Percentiles rank a stretch among this genome's conserved stretches.
phyloP scores from a whole-genome alignment of 2,888 invertebrate genomes.

The Drymonia ruficornis region DNA sequence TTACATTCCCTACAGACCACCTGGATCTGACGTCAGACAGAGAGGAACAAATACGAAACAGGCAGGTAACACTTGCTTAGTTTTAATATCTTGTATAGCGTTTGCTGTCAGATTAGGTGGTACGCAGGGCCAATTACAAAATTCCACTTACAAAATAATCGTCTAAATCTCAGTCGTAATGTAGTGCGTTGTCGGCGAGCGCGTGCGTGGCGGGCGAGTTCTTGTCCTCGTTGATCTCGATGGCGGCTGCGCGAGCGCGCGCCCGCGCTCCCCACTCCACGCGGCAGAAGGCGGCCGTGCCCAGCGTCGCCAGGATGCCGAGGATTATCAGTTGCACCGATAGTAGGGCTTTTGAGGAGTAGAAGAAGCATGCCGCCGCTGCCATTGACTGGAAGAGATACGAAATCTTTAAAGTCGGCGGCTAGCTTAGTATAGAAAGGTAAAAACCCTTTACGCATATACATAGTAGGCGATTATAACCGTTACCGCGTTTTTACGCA shows the following conservation, averaged over 20 bases:
- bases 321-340: slow-evolving; percentile 90
- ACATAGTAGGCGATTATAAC: too few species aligned
- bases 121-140: neutral
- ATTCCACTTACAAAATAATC: neutral
- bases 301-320: slow-evolving; percentile 88
- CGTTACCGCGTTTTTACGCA: too few species aligned
- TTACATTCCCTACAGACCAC: too few species aligned
- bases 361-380: slow-evolving; percentile 93
- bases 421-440: too few species aligned
- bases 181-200: slow-evolving; percentile 68
- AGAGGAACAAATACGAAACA: too few species aligned
- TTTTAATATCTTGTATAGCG: too few species aligned
- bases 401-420: neutral
- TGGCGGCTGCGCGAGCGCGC: slow-evolving; percentile 58
- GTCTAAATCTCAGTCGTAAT: slow-evolving; percentile 62
- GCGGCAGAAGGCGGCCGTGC: slow-evolving; percentile 90
- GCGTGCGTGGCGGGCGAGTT: slow-evolving; percentile 59
- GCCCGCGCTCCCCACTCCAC: slow-evolving; percentile 87
- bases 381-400: slow-evolving; percentile 88
- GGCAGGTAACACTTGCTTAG: too few species aligned
- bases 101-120: neutral
- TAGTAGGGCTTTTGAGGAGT: slow-evolving; percentile 89
- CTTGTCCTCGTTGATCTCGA: slow-evolving; percentile 62
- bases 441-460: too few species aligned
- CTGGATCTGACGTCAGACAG: too few species aligned